Percentiles rank a stretch among this genome's conserved stretches.
phyloP scores from a whole-genome alignment of 2,113 vertebrate genomes.

The Zosterops japonicus region DNA sequence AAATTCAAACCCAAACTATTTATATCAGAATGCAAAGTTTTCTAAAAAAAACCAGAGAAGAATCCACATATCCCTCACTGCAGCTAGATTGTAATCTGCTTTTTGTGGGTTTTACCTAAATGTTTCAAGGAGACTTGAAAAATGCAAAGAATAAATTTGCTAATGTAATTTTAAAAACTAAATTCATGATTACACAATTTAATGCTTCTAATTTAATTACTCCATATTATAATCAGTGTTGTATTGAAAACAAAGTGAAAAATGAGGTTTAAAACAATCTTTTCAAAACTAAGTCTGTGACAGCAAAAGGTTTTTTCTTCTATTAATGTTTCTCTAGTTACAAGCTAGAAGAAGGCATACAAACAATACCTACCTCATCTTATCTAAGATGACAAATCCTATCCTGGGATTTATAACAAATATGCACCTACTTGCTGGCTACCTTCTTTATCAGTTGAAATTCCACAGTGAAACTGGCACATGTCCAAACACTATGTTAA shows the following conservation, averaged over 20 bases:
- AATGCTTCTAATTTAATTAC: not conserved
- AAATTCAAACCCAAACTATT: slow-evolving; percentile 34
- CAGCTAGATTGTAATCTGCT: not conserved
- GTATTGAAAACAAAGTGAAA: not conserved
- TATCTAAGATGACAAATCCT: slow-evolving; percentile 66
- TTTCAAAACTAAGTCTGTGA: not conserved
- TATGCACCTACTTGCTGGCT: slow-evolving; percentile 62
- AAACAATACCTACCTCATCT: slow-evolving; percentile 48
- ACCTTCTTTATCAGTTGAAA: slow-evolving; percentile 67
- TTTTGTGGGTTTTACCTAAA: not conserved
- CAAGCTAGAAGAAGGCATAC: slow-evolving; percentile 24
- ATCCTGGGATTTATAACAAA: slow-evolving; percentile 66
- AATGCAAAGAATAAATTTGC: slow-evolving; percentile 2
- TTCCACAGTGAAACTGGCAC: slow-evolving; percentile 64
- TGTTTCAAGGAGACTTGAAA: slow-evolving; percentile 10
- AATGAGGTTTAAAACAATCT: not conserved
- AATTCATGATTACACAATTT: not conserved
- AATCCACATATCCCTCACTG: not conserved
- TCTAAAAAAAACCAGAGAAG: not conserved
- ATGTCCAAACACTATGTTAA: slow-evolving; percentile 52
- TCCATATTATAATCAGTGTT: not conserved
- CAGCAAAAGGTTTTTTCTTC: not conserved
- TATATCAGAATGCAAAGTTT: slow-evolving; percentile 11
- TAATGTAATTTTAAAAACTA: not conserved
- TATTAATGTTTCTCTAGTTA: slow-evolving; percentile 14